Evolutionary conservation across 2,797 vertebrate genomes (phyloP).

Genomic region (Uromys caudimaculatus): DNA sequence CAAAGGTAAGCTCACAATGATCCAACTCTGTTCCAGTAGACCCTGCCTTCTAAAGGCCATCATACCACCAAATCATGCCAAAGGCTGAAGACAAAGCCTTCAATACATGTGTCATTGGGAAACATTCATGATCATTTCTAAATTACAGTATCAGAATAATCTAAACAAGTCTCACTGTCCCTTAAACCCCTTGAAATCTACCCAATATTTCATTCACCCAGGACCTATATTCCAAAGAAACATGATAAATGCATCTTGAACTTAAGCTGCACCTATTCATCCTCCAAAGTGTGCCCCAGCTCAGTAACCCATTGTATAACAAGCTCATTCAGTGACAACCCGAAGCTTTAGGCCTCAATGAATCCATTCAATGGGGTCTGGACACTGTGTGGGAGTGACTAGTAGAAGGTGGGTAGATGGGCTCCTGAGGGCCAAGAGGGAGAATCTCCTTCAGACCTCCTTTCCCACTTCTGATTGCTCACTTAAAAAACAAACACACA

Average conservation of each 20-base stretch:
- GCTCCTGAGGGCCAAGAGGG: background rate
- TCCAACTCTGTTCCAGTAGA: background rate
- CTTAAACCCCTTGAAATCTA: background rate
- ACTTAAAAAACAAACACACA: background rate
- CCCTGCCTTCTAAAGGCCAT: background rate
- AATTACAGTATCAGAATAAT: background rate
- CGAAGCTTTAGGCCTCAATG: no score
- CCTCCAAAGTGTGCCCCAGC: background rate
- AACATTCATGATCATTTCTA: background rate
- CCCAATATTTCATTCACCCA: background rate
- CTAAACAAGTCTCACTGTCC: background rate
- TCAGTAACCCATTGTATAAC: background rate
- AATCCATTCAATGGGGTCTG: background rate
- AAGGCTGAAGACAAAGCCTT: background rate
- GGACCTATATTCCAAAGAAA: background rate
- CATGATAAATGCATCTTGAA: accelerated
- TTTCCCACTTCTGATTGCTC: background rate
- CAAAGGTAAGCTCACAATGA: background rate
- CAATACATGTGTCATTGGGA: no score
- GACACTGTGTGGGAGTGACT: no score
- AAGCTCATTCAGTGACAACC: background rate
- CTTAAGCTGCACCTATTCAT: background rate
- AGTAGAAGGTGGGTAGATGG: background rate
- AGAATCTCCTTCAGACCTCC: background rate
- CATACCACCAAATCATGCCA: background rate